Base-by-base conservation (phyloP, 2,797 vertebrate species). In the Myotis vivesi region DNA sequence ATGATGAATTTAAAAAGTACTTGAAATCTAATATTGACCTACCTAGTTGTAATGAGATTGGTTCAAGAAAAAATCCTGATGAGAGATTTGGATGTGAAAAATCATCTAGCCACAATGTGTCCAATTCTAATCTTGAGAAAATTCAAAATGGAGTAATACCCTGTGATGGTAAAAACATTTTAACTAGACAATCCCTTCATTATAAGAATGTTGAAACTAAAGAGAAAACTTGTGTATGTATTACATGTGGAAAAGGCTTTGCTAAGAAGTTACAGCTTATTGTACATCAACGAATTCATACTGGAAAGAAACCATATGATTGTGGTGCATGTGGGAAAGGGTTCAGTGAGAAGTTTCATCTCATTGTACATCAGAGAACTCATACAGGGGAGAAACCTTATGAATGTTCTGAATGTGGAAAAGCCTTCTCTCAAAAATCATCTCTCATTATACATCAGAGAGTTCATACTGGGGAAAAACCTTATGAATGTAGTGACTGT, bases 381-480 rank as follows among this genome's bases (percentile, higher is more conserved):
- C 94, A 94, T 49, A 92, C 91, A n/a, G 95, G 94, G 25, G 97
- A 97, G 88, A 97, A 97, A 84, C 82, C 91, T 68, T 98, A 97
- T 69, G 94, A 95, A 20, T 98, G 97, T 79, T 94, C 94, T 68
- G 97, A 97, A 88, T 98, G 98, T 41, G 94, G 97, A 15, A 97
- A 97, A 93, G 93, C 95, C 1, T 98, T 98, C 66, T 96, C 96
- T 92, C 97, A 97, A 41, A 96, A 97, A 66, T 97, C 96, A 23
- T 97, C 97, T n/a, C 97, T 98, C 30, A 96, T 96, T 86, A 97
- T 97, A 64, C 97, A 98, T 94, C 97, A 97, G 86, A 98, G 97
- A 95, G 95, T 97, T 51, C 97, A 98, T 30, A 97, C 97, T 4
- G 97, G 96, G 12, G 97, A 97, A 80, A 96, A 95, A 57, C 96